These are phyloP conservation scores for Prosopocoilus inquinatus DNA, from an alignment of 2,888 invertebrate genomes.

Conservation along the genomic window DNA sequence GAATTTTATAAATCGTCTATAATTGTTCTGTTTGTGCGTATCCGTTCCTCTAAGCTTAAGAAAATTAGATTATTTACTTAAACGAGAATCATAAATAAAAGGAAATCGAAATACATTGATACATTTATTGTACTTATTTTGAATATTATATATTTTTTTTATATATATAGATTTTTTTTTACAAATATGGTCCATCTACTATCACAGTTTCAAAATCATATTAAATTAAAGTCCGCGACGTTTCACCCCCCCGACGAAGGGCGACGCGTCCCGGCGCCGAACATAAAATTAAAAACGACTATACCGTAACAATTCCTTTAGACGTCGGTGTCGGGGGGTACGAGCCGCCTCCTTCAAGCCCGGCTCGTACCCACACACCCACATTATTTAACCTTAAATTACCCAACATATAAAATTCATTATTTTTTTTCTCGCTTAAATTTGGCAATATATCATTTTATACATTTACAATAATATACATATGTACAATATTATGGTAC, in stretches of 20 bases:
- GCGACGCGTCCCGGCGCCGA: slow-evolving; percentile 2
- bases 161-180: slow-evolving; percentile 40
- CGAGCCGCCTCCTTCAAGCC: background rate
- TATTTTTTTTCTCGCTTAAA: background rate
- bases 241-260: background rate
- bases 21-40: background rate
- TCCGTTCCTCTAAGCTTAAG: background rate
- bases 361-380: background rate
- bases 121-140: slow-evolving; percentile 51
- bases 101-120: slow-evolving; percentile 31
- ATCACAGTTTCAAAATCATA: slow-evolving; percentile 53
- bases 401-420: slow-evolving; percentile 1
- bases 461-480: slow-evolving; percentile 9
- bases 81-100: too few relatives aligned
- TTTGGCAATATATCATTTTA: slow-evolving; percentile 4
- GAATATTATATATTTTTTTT: slow-evolving; percentile 21
- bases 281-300: slow-evolving; percentile 19
- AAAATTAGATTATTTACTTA: background rate
- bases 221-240: slow-evolving; percentile 29
- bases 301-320: slow-evolving; percentile 42
- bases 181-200: slow-evolving; percentile 53
- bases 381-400: slow-evolving; percentile 1
- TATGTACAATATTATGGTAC: slow-evolving; percentile 15
- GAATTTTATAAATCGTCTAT: background rate
- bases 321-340: slow-evolving; percentile 19